Percentiles rank a stretch among this genome's conserved stretches.
phyloP scores from a whole-genome alignment of 2,888 invertebrate species.

The Pristionchus japonicus region DNA sequence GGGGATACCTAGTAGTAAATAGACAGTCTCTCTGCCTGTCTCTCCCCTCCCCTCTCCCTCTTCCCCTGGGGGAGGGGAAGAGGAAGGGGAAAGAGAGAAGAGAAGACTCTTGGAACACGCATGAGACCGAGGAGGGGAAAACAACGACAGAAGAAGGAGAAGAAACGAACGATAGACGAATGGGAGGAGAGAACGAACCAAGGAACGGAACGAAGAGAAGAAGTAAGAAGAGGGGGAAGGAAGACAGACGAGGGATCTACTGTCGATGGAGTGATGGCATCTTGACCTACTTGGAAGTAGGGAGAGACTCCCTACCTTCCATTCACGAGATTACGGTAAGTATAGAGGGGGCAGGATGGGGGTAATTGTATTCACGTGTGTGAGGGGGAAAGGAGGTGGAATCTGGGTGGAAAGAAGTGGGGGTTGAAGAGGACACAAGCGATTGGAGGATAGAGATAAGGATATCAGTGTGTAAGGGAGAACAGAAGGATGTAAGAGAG shows the following conservation, averaged over 20 bases:
- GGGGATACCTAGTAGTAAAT: neutral
- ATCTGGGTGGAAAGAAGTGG: neutral
- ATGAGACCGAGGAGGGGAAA: conserved; percentile 19
- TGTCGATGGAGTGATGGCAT: neutral
- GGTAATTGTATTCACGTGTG: conserved; percentile 8
- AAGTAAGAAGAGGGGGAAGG: neutral
- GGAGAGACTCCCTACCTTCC: neutral
- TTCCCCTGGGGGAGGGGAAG: neutral
- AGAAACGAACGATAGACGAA: neutral
- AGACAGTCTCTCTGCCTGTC: neutral
- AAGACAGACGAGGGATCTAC: neutral
- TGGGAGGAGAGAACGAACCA: too few species aligned
- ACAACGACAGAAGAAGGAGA: neutral
- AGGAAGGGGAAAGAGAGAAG: neutral
- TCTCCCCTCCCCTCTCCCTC: too few species aligned
- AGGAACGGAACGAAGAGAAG: neutral
- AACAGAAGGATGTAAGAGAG: neutral
- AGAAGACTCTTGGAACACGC: conserved; percentile 45
- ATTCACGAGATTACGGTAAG: conserved; percentile 16
- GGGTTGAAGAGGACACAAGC: conserved; percentile 1
- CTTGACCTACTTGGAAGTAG: neutral
- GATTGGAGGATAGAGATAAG: conserved; percentile 1
- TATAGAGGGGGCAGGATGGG: neutral
- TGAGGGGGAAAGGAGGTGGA: neutral
- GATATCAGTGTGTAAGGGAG: conserved; percentile 29